phyloP scores from a whole-genome alignment of 2,797 vertebrate species.

The Melanotaenia boesemani region DNA sequence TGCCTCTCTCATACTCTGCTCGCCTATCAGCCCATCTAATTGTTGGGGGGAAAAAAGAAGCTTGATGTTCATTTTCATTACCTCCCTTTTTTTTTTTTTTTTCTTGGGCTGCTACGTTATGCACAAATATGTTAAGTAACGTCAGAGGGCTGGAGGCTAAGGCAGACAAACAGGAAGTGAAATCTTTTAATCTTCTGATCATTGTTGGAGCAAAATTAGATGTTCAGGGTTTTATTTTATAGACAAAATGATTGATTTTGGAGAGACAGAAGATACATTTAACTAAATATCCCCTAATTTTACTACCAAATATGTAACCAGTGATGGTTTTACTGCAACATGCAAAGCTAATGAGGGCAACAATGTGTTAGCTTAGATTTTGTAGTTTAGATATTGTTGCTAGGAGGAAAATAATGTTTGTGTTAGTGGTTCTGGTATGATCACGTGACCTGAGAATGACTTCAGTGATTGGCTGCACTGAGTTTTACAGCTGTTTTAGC shows the following conservation, averaged over 20 bases:
- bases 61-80: constrained; percentile 69
- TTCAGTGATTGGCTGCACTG: constrained; percentile 2
- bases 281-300: too few species aligned
- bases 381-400: too few species aligned
- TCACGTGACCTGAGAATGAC: not conserved
- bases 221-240: too few species aligned
- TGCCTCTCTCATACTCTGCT: constrained; percentile 53
- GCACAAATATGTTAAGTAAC: constrained; percentile 24
- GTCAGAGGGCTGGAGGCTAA: not conserved
- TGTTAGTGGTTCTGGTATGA: not conserved
- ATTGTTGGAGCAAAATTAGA: too few species aligned
- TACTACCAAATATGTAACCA: too few species aligned
- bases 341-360: too few species aligned
- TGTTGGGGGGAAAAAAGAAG: constrained; percentile 65
- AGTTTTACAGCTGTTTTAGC: constrained; percentile 17
- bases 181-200: too few species aligned
- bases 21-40: constrained; percentile 80
- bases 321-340: too few species aligned
- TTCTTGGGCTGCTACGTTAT: not conserved
- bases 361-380: too few species aligned
- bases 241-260: too few species aligned
- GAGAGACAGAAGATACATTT: too few species aligned
- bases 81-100: constrained; percentile 71
- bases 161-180: too few species aligned
- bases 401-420: not conserved